These are phyloP conservation scores for Eristalis arbustorum DNA, from an alignment of 2,888 invertebrate species.

Conservation along the genomic window DNA sequence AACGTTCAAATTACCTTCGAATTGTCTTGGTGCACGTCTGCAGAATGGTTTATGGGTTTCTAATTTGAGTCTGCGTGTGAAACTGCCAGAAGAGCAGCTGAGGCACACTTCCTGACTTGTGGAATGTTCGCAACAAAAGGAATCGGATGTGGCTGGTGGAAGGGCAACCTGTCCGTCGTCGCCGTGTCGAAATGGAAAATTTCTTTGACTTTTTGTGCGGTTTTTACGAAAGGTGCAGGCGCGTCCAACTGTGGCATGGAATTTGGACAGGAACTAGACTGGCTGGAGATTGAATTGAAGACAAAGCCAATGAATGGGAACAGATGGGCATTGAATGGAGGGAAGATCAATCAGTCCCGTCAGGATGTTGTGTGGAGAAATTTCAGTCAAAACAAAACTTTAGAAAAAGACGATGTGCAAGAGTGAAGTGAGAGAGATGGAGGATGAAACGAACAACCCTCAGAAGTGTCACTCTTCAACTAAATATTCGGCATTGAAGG, in stretches of 20 bases:
- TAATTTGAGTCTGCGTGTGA: constrained; percentile 1
- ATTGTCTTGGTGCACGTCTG: constrained; percentile 22
- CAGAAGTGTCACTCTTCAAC: too few species aligned
- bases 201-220: neutral
- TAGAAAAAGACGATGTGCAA: too few species aligned
- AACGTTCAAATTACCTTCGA: constrained; percentile 51
- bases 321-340: neutral
- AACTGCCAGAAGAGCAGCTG: neutral
- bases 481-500: too few species aligned
- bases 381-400: too few species aligned
- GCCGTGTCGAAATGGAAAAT: neutral
- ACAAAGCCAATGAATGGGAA: neutral
- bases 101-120: neutral
- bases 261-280: neutral
- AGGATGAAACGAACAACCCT: too few species aligned
- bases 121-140: neutral
- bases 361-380: too few species aligned
- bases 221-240: neutral
- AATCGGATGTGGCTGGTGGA: neutral
- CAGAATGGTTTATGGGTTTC: constrained; percentile 24
- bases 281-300: neutral
- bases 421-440: too few species aligned
- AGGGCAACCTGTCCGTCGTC: neutral
- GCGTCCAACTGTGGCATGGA: neutral
- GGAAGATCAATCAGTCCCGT: neutral